Conservation (phyloP, 2,888 invertebrate genomes). For the Erebia ligea region DNA sequence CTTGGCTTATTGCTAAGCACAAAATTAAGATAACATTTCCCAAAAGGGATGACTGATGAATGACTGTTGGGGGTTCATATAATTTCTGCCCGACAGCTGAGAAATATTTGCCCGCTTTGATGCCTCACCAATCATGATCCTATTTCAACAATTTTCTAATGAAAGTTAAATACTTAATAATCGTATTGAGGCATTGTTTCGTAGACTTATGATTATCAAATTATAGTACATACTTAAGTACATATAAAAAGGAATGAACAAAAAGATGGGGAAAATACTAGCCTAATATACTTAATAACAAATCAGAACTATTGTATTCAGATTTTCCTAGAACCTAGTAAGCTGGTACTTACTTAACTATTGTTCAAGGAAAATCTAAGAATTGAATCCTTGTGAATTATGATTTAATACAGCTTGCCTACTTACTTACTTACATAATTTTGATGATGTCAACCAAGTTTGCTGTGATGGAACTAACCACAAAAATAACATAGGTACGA, state of each 20-base stretch:
- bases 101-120: conserved; percentile 13
- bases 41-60: conserved; percentile 12
- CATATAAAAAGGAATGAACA: not conserved
- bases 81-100: not conserved
- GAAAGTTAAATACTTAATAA: not conserved
- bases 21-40: conserved; percentile 13
- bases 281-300: no score
- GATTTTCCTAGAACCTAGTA: no score
- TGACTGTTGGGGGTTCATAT: not conserved
- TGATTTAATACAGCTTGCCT: not conserved
- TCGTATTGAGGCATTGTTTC: not conserved
- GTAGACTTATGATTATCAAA: not conserved
- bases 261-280: no score
- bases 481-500: conserved; percentile 22
- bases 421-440: conserved; percentile 4
- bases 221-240: no score
- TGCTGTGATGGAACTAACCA: conserved; percentile 22
- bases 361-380: no score
- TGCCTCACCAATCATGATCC: no score
- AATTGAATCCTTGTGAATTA: not conserved
- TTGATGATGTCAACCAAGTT: conserved; percentile 23
- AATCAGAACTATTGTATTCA: no score
- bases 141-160: not conserved
- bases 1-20: conserved; percentile 1
- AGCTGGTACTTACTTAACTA: no score